Evolutionary conservation across 2,113 vertebrate species (phyloP).

Genomic region (Ranitomeya variabilis): DNA sequence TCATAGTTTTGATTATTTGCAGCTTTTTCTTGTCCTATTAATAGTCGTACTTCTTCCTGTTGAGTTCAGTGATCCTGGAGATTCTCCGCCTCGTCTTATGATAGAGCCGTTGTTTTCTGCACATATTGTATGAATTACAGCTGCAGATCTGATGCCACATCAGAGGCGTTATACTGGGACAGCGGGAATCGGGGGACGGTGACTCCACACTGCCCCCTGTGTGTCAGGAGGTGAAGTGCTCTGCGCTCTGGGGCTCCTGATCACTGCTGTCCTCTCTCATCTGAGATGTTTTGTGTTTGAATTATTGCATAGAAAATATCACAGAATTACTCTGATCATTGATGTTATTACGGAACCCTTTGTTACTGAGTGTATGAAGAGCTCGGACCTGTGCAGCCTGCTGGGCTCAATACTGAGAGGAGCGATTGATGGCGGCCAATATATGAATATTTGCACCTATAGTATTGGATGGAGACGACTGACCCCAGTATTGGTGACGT

Average conservation of each 20-base stretch:
- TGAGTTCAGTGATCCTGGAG: not conserved
- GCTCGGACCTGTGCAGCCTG: not conserved
- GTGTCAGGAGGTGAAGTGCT: not conserved
- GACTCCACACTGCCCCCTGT: constrained; percentile 4
- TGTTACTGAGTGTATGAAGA: not conserved
- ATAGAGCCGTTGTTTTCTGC: not conserved
- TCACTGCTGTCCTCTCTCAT: not conserved
- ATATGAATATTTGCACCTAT: no score
- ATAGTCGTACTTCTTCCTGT: not conserved
- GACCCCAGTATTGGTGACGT: no score
- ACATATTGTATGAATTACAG: not conserved
- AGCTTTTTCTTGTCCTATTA: not conserved
- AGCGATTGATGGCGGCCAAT: no score
- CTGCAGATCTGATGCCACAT: not conserved
- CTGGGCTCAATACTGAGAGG: no score
- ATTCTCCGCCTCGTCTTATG: not conserved
- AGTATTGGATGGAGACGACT: no score
- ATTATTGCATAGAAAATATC: not conserved
- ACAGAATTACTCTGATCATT: not conserved
- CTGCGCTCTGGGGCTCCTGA: not conserved
- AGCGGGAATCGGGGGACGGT: not conserved
- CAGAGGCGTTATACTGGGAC: not conserved
- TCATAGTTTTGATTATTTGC: not conserved
- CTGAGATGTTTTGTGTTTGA: not conserved
- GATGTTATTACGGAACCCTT: not conserved